Percentiles rank a stretch among this genome's conserved stretches.
Conservation (phyloP, 2,113 vertebrate species). For the Macrotus californicus region DNA sequence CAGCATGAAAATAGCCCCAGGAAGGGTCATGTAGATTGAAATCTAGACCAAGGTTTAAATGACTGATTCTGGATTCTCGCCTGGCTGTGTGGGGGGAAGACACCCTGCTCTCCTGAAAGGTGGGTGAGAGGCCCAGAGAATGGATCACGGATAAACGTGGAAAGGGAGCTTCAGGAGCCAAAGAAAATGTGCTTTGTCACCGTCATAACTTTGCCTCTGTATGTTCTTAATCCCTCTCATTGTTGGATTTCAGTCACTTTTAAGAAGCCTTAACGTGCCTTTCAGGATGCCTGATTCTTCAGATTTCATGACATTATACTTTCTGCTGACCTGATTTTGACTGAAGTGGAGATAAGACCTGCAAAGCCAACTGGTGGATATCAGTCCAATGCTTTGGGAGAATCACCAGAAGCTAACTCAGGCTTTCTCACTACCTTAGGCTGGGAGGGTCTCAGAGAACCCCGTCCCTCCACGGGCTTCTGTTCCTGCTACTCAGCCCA, state of each 20-base stretch:
- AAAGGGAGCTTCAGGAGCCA: neutral
- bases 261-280: neutral
- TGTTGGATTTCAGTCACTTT: neutral
- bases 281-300: neutral
- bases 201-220: neutral
- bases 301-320: neutral
- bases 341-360: neutral
- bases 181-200: neutral
- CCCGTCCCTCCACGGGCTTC: neutral
- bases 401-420: neutral
- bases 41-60: neutral
- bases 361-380: neutral
- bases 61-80: neutral
- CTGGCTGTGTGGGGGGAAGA: neutral
- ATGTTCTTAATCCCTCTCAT: neutral
- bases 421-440: neutral
- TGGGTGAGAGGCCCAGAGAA: neutral
- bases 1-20: neutral
- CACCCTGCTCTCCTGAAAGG: neutral
- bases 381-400: neutral
- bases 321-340: neutral
- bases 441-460: neutral
- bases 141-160: neutral
- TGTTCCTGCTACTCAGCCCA: neutral
- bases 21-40: neutral